Evolutionary conservation across 2,113 vertebrate genomes (phyloP), one percentile per base, ranked within the genome.

Genomic region (Podiceps cristatus): DNA sequence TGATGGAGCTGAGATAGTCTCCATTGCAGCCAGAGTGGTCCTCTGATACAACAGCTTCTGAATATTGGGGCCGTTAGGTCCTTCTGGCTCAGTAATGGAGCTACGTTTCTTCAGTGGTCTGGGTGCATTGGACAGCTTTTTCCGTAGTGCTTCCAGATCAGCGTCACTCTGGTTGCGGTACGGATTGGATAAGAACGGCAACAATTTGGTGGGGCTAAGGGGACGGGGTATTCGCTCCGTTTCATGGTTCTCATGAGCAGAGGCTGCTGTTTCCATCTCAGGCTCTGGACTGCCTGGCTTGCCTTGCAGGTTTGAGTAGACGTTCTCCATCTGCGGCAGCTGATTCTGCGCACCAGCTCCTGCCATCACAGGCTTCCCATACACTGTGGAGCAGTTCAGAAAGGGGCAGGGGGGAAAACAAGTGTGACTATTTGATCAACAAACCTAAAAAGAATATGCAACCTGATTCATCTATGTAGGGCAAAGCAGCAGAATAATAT

Each of bases 1-100:
- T 0, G 97, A 97, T 1, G 99, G 99, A 33, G 98, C 97, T 0
- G 97, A 98, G 75, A 99, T 98, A 42, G 98, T 99, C 97, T 99
- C 99, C 99, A 99, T 99, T 28, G 99, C 99, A 47, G 99, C 99
- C 56, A 99, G 97, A 7, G 99, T 99, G 94, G 99, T 99, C 95
- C 99, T 99, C 98, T 99, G 99, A 93, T 99, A 99, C 40, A 99
- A 88, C 8, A 99, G 99, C 94, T 99, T 99, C 98, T 99, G 99
- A 71, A 99, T 99, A 94, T 99, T 99, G 33, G 99, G 99, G 50
- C 99, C 99, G 0, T 98, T 99, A 0, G 99, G 99, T 13, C 99
- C 99, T 95, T 99, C 99, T 0, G 99, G 99, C 94, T 99, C 99
- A 2, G 99, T 99, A 83, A 99, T 99, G 17, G 99, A 99, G 98